phyloP scores from a whole-genome alignment of 2,113 vertebrate genomes.

The Catharus minimus region DNA sequence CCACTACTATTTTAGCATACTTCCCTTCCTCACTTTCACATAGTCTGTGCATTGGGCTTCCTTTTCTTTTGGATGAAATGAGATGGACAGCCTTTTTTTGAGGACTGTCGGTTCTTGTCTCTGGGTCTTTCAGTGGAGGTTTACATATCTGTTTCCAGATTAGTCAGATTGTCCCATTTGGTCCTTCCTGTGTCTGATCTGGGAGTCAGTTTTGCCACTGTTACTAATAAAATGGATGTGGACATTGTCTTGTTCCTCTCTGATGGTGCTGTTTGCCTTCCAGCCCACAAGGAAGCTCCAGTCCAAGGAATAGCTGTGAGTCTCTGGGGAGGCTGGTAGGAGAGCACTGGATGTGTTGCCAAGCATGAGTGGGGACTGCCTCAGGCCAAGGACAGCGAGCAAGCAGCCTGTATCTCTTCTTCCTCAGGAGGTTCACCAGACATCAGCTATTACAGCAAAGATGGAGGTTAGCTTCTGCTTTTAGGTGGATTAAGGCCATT shows the following conservation, averaged over 20 bases:
- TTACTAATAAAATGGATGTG: background rate
- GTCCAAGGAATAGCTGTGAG: rapidly evolving
- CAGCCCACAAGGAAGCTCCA: background rate
- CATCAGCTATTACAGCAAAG: background rate
- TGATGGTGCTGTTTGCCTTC: background rate
- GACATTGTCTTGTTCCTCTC: background rate
- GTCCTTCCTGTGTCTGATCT: background rate
- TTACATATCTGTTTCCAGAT: background rate
- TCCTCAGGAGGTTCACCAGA: background rate
- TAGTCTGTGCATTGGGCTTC: background rate
- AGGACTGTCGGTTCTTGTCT: background rate
- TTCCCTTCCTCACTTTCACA: background rate
- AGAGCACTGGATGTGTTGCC: rapidly evolving
- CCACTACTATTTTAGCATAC: background rate
- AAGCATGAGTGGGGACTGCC: rapidly evolving
- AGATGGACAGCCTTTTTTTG: background rate
- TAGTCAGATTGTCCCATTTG: rapidly evolving
- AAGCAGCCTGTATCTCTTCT: background rate
- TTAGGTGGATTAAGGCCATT: background rate
- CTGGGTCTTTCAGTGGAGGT: background rate
- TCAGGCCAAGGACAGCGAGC: background rate
- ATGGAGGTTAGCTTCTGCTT: background rate
- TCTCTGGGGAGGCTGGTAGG: background rate
- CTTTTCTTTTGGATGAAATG: background rate
- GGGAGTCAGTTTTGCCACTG: background rate